phyloP scores from a whole-genome alignment of 2,888 invertebrate genomes.

The Eurois occulta region DNA sequence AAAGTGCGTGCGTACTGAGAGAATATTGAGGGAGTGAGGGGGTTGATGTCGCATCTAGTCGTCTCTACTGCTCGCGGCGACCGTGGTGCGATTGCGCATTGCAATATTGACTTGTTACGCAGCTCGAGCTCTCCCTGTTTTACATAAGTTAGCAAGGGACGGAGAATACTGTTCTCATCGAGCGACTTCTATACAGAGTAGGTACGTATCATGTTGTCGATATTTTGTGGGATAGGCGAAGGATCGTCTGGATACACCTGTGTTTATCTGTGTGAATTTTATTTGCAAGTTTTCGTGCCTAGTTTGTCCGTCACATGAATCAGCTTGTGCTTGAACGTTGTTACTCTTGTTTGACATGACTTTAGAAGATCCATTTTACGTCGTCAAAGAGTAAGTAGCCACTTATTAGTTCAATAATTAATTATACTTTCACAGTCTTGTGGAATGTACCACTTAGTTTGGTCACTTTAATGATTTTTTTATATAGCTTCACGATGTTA shows the following conservation, averaged over 20 bases:
- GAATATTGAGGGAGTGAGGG: slow-evolving; percentile 65
- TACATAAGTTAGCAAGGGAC: slow-evolving; percentile 84
- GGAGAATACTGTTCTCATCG: slow-evolving; percentile 81
- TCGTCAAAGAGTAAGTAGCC: slow-evolving; percentile 96
- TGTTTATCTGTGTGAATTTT: slow-evolving; percentile 70
- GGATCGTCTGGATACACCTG: slow-evolving; percentile 75
- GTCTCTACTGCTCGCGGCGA: slow-evolving; percentile 52
- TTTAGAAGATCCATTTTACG: slow-evolving; percentile 99
- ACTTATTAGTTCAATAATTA: slow-evolving; percentile 86
- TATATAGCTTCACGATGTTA: neutral
- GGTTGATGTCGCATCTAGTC: slow-evolving; percentile 68
- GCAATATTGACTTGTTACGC: slow-evolving; percentile 71
- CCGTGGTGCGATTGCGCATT: slow-evolving; percentile 83
- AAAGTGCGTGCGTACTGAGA: slow-evolving; percentile 59
- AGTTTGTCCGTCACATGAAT: slow-evolving; percentile 79
- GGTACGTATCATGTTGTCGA: slow-evolving; percentile 83
- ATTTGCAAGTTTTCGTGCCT: slow-evolving; percentile 63
- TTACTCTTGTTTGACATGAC: slow-evolving; percentile 95
- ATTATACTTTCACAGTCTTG: slow-evolving; percentile 38
- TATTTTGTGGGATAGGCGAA: slow-evolving; percentile 88
- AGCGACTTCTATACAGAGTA: slow-evolving; percentile 80
- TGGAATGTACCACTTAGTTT: slow-evolving; percentile 24
- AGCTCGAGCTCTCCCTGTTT: slow-evolving; percentile 70
- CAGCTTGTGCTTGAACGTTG: slow-evolving; percentile 73
- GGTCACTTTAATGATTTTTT: neutral